Evolutionary conservation across 2,888 invertebrate genomes (phyloP).

Genomic region (Trachelus iudaicus): DNA sequence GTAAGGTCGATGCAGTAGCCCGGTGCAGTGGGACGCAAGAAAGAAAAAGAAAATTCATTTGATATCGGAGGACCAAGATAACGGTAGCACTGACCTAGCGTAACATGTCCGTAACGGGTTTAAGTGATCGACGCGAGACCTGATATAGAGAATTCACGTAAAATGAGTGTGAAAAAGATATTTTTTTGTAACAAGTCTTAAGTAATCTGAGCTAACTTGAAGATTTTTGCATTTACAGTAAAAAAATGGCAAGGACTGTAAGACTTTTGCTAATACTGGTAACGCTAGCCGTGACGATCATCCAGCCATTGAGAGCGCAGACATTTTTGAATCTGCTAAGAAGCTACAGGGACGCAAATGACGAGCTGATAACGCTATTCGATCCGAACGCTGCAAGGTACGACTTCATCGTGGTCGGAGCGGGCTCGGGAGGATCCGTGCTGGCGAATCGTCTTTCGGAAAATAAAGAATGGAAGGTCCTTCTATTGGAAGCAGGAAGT

Average conservation of each 20-base stretch:
- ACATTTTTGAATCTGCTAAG: slow-evolving; percentile 43
- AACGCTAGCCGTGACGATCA: not conserved
- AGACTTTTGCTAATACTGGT: not conserved
- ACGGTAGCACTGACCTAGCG: not conserved
- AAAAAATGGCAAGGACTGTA: not conserved
- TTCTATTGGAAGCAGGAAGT: slow-evolving; percentile 75
- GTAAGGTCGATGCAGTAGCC: not conserved
- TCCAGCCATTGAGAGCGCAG: not conserved
- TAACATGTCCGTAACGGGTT: not conserved
- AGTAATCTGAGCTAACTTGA: not conserved
- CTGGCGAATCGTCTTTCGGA: slow-evolving; percentile 78
- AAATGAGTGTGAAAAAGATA: not conserved
- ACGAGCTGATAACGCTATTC: slow-evolving; percentile 36
- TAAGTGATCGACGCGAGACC: not conserved
- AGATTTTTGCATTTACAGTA: not conserved
- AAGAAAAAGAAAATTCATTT: not conserved
- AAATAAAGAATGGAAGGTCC: slow-evolving; percentile 70
- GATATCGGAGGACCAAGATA: not conserved
- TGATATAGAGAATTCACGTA: not conserved
- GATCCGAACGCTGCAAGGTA: slow-evolving; percentile 65
- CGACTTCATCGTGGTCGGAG: slow-evolving; percentile 77
- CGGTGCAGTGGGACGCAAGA: not conserved
- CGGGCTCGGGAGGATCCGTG: slow-evolving; percentile 78
- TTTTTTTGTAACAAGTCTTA: not conserved
- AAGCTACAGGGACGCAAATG: slow-evolving; percentile 34